Conservation (phyloP, 2,888 invertebrate species). For the Stenurella melanura region DNA sequence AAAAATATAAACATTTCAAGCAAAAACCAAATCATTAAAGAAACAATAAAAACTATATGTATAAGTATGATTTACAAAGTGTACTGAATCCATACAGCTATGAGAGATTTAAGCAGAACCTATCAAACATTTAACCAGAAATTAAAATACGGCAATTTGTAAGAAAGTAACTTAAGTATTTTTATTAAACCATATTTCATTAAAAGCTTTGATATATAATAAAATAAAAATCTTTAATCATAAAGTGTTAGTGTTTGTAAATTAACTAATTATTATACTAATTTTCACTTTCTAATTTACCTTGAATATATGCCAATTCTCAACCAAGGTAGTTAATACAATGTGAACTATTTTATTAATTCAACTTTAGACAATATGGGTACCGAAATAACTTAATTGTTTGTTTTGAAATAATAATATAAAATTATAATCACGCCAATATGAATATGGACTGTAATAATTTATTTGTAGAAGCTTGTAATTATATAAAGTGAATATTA, state of each 20-base stretch:
- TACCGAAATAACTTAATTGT: not conserved
- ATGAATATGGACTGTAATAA: not conserved
- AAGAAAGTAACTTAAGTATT: not conserved
- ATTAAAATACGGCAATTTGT: not conserved
- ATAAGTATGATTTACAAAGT: not conserved
- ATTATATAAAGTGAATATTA: conserved; percentile 16
- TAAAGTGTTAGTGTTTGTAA: too few relatives aligned
- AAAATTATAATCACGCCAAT: conserved; percentile 8
- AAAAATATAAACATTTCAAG: not conserved
- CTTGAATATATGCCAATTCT: too few relatives aligned
- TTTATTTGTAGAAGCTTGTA: not conserved
- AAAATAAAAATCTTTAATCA: too few relatives aligned
- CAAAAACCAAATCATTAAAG: not conserved
- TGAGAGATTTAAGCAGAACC: not conserved
- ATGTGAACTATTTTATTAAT: not conserved
- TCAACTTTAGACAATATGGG: not conserved
- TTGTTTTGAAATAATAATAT: not conserved
- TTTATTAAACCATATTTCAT: not conserved
- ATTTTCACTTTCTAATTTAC: not conserved
- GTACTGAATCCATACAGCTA: not conserved
- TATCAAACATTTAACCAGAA: not conserved
- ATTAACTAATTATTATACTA: not conserved
- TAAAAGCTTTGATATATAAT: not conserved
- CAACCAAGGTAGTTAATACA: too few relatives aligned
- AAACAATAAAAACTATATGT: not conserved